These are phyloP conservation scores for Leptonema lineaticorne DNA, from an alignment of 1,140 invertebrate species.

Conservation along the genomic window DNA sequence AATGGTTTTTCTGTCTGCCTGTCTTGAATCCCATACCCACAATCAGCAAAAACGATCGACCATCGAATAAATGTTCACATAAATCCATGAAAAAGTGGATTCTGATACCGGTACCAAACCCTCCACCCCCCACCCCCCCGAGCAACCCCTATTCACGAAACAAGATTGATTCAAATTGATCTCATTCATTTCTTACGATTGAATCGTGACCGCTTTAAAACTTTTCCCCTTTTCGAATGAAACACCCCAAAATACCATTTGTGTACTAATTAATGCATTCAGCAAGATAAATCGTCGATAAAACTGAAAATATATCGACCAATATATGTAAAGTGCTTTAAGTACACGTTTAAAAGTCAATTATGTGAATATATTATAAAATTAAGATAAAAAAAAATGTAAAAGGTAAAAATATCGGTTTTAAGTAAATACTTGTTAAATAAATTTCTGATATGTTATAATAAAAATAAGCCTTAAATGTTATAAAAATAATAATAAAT, in stretches of 20 bases:
- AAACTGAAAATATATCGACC: no score
- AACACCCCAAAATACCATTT: background rate
- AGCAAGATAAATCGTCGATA: no score
- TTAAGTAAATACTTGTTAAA: no score
- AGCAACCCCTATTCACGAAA: no score
- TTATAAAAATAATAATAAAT: no score
- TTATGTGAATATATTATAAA: background rate
- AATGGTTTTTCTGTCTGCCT: background rate
- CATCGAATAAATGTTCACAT: background rate
- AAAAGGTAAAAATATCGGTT: no score
- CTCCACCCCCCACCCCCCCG: no score
- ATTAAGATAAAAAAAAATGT: no score
- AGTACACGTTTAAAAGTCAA: background rate
- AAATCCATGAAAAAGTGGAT: constrained; percentile 1
- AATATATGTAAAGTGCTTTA: background rate
- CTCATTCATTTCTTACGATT: background rate
- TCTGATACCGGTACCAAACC: background rate
- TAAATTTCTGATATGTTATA: no score
- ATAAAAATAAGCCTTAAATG: no score
- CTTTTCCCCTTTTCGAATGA: background rate
- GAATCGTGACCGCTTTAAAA: background rate
- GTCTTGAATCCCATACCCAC: background rate
- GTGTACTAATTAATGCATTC: no score
- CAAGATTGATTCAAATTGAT: constrained; percentile 16
- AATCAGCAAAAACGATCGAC: background rate